phyloP scores from a whole-genome alignment of 2,888 invertebrate species.

The Agriopis leucophaearia region DNA sequence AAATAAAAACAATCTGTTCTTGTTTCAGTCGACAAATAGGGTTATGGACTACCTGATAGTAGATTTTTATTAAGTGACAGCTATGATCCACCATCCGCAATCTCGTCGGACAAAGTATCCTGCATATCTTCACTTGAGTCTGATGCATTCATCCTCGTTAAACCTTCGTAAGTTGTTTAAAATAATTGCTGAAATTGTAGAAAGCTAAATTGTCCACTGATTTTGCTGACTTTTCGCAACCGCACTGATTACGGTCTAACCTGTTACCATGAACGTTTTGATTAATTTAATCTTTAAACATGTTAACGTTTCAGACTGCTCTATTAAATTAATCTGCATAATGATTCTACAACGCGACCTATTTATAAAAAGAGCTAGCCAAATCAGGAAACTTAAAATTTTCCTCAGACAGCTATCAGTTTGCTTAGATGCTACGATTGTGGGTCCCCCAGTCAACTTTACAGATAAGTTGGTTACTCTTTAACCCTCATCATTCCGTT shows the following conservation, averaged over 20 bases:
- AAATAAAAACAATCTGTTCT: no score
- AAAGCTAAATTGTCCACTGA: not conserved
- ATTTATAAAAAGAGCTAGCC: not conserved
- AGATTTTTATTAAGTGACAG: no score
- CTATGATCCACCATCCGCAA: no score
- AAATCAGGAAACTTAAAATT: not conserved
- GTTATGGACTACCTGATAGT: no score
- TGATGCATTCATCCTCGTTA: no score
- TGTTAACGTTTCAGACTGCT: constrained; percentile 22
- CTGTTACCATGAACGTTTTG: constrained; percentile 12
- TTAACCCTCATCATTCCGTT: constrained; percentile 25
- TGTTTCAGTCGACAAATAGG: no score
- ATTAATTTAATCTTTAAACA: constrained; percentile 24
- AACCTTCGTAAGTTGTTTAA: no score
- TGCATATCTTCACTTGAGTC: no score
- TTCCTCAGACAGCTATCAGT: not conserved
- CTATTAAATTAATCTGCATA: constrained; percentile 25
- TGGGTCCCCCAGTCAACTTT: not conserved
- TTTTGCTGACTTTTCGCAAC: constrained; percentile 9
- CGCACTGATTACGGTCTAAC: constrained; percentile 16
- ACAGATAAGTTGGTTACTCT: not conserved
- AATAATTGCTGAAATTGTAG: no score
- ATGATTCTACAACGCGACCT: constrained; percentile 11
- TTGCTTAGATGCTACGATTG: not conserved
- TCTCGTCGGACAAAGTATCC: no score